Evolutionary conservation across 2,888 invertebrate species (phyloP).

Genomic region (Amaurobius ferox): DNA sequence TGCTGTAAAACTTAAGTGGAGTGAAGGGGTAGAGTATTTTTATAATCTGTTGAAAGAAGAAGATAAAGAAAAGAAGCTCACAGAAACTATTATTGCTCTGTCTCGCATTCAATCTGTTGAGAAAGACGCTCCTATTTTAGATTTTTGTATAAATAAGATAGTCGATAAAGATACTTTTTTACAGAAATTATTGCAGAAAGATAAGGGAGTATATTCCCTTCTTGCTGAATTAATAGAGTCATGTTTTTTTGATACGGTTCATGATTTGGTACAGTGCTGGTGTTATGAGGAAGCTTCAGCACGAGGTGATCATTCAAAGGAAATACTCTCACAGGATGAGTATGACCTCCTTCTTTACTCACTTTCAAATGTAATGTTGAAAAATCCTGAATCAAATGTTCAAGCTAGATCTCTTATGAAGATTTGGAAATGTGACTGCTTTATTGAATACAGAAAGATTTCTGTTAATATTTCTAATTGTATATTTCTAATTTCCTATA

Average conservation of each 20-base stretch:
- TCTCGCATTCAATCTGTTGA: not conserved
- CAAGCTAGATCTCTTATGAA: not conserved
- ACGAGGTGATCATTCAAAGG: no score
- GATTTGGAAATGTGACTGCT: not conserved
- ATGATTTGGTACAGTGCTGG: not conserved
- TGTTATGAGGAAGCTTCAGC: no score
- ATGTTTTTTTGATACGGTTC: constrained; percentile 1
- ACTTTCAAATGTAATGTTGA: not conserved
- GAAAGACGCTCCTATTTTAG: not conserved
- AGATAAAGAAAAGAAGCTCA: not conserved
- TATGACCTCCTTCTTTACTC: not conserved
- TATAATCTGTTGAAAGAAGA: not conserved
- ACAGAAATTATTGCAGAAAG: not conserved
- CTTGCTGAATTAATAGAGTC: not conserved
- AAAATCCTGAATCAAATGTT: not conserved
- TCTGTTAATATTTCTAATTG: not conserved
- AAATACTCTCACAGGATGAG: not conserved
- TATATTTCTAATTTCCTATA: not conserved
- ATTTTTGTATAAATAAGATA: not conserved
- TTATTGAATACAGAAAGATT: not conserved
- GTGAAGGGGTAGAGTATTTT: not conserved
- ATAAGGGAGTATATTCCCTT: not conserved
- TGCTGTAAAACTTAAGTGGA: not conserved
- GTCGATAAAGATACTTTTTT: not conserved
- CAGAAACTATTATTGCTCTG: not conserved